phyloP scores from a whole-genome alignment of 2,888 invertebrate species.

The Rotaria magnacalcarata region DNA sequence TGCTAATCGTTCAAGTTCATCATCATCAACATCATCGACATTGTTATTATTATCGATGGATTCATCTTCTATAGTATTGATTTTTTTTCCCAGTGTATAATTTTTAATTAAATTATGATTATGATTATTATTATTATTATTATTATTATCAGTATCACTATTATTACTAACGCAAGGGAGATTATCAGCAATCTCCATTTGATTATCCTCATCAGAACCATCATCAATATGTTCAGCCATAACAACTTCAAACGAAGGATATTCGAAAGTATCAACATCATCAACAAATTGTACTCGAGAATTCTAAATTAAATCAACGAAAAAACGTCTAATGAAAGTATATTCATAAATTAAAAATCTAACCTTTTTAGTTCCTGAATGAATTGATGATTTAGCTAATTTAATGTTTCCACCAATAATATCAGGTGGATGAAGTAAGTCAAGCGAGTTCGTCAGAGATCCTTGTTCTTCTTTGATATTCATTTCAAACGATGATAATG shows the following conservation, averaged over 20 bases:
- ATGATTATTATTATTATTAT: not conserved
- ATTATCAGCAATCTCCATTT: not conserved
- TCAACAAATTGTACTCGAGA: slow-evolving; percentile 19
- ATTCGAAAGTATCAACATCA: slow-evolving; percentile 27
- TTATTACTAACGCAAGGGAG: too few species aligned
- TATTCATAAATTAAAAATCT: too few species aligned
- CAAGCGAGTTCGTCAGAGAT: not conserved
- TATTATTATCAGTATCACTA: not conserved
- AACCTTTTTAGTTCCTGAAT: not conserved
- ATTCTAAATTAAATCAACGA: not conserved
- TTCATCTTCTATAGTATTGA: not conserved
- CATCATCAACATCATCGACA: slow-evolving; percentile 5
- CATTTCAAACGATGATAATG: not conserved
- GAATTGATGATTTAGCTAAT: slow-evolving; percentile 35
- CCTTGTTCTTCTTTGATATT: not conserved
- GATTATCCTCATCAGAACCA: not conserved
- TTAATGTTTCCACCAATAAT: slow-evolving; percentile 22
- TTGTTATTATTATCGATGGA: not conserved
- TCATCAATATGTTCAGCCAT: not conserved
- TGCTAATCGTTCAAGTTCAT: slow-evolving; percentile 21
- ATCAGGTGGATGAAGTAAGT: not conserved
- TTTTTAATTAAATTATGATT: not conserved
- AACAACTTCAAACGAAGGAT: slow-evolving; percentile 5
- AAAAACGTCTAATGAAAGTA: not conserved
- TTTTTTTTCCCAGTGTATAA: not conserved